Conservation (phyloP, 2,113 vertebrate genomes). For the Mustela lutreola region DNA sequence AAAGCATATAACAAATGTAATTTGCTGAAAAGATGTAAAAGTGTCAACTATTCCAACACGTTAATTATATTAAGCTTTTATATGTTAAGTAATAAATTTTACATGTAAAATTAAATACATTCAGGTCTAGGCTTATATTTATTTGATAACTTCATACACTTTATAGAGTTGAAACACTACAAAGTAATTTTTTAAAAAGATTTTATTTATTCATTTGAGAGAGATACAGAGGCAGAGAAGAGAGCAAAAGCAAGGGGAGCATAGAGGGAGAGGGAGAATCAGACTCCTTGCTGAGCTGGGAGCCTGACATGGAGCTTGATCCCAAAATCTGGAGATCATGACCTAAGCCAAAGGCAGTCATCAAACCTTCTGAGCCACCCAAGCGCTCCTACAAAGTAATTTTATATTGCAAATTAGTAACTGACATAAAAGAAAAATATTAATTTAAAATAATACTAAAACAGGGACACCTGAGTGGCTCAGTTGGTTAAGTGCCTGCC, state of each 20-base stretch:
- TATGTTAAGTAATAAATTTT: background rate
- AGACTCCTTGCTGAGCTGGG: no score
- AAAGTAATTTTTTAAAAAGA: background rate
- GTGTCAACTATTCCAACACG: background rate
- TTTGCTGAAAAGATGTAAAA: background rate
- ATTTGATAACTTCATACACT: background rate
- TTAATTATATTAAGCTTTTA: background rate
- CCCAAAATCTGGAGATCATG: no score
- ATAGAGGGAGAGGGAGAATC: no score
- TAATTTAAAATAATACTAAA: background rate
- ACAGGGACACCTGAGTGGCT: background rate
- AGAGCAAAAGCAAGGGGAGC: no score
- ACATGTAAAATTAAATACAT: background rate
- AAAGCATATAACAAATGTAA: background rate
- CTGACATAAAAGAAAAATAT: background rate
- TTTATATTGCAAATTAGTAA: background rate
- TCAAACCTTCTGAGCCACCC: no score
- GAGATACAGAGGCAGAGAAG: no score
- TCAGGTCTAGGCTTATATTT: background rate
- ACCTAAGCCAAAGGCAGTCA: no score
- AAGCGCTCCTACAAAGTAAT: background rate
- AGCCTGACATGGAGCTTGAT: no score
- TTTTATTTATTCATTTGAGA: no score
- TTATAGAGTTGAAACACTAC: background rate
- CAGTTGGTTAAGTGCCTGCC: no score